phyloP scores from a whole-genome alignment of 2,797 vertebrate genomes.

The Simalia tracyae region DNA sequence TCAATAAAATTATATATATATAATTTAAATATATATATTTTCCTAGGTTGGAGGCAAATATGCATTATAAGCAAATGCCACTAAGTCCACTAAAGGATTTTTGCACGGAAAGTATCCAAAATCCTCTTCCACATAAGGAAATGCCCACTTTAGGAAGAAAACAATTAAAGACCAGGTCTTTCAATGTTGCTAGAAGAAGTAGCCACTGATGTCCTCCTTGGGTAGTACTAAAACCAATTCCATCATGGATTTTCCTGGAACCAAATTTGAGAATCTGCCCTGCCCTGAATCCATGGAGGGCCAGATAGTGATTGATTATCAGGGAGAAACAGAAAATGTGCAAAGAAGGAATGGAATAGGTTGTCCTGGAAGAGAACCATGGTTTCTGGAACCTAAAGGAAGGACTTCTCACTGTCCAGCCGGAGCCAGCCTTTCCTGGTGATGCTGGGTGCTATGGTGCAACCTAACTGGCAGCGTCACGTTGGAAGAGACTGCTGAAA shows the following conservation, averaged over 20 bases:
- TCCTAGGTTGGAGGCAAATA: conserved; percentile 35
- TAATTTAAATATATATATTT: background rate
- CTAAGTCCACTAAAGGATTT: conserved; percentile 56
- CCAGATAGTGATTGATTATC: background rate
- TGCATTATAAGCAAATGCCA: conserved; percentile 42
- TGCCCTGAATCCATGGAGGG: background rate
- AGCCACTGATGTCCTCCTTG: background rate
- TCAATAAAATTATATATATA: too few species aligned
- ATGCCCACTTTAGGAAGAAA: background rate
- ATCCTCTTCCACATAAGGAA: background rate
- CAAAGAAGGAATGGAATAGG: background rate
- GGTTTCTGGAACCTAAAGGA: background rate
- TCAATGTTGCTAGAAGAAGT: too few species aligned
- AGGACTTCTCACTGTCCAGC: background rate
- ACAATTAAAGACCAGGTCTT: background rate
- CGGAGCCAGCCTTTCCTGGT: background rate
- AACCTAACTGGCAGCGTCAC: background rate
- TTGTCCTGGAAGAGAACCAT: background rate
- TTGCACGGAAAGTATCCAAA: conserved; percentile 32
- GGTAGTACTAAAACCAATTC: background rate
- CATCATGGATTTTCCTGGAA: background rate
- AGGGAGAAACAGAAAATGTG: background rate
- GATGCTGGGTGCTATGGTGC: background rate
- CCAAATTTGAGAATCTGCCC: background rate
- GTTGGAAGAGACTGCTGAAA: background rate